Base-by-base conservation (phyloP, 1,140 invertebrate species). In the Thereuonema tuberculata region DNA sequence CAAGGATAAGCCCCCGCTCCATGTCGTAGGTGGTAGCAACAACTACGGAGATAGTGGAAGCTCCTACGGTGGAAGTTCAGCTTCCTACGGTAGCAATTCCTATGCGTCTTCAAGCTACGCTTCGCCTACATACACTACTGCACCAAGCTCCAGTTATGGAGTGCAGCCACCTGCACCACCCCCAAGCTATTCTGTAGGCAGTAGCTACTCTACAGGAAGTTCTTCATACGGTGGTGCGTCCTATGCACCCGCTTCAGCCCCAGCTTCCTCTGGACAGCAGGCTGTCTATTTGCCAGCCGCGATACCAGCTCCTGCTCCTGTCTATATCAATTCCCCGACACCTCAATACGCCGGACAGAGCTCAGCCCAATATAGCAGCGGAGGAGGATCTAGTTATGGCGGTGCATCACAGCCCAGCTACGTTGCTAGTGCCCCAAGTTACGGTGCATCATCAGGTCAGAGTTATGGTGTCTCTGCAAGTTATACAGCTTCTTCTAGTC, bases 1-100 rank as follows among this genome's bases (percentile, higher is more conserved):
- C 1, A 67, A 71, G 54, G 60, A 67, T 47, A 68, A 67, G 24
- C 72, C 72, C 5, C 72, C 72, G 17, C 68, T 74, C 43, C 72
- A 73, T 60, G 70, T 73, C 24, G 69, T 74, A 12, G 64, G 70
- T 61, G 17, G 60, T 25, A 26, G 48, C 58, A 31, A 58, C 56
- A 1, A 37, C 56, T 15, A 31, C 23, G 31, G 56, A 14, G 47
- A 17, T 20, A 14, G 46, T 61, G 47, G 25, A 14, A 14, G 46
- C 60, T 48, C 24, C 28, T 59, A 59, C 58, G 37, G 43, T 17
- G 56, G 58, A 23, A 21, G 27, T 29, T 9, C n/a, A 12, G 23
- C 21, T 5, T 55, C 53, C 21, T 55, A 55, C 28, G 53, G 53
- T 9, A 25, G 53, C 17, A 23, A 25, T n/a, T 26, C 14, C 28